Percentiles rank a stretch among this genome's conserved stretches.
Conservation (phyloP, 1,140 invertebrate genomes). For the Macrobrachium rosenbergii region DNA sequence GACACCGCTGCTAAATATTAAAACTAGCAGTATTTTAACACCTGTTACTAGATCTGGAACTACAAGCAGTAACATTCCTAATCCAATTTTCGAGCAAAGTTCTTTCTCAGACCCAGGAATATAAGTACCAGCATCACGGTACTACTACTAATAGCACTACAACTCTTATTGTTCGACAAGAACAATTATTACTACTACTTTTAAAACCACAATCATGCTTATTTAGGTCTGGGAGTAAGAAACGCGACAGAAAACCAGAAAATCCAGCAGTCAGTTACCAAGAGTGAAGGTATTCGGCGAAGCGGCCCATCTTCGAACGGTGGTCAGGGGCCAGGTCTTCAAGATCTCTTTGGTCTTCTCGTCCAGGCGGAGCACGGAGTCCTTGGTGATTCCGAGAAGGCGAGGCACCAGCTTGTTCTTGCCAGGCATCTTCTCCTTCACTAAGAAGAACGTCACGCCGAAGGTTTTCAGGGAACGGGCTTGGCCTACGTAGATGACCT, state of each 20-base stretch:
- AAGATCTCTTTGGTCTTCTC: slow-evolving; percentile 98
- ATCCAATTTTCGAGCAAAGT: too few species aligned
- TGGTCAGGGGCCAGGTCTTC: slow-evolving; percentile 96
- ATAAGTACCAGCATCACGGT: too few species aligned
- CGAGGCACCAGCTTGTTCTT: slow-evolving; percentile 98
- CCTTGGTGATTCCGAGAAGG: slow-evolving; percentile 97
- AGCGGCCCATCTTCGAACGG: slow-evolving; percentile 96
- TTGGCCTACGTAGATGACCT: slow-evolving; percentile 96
- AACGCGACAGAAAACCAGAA: neutral
- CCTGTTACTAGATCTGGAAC: too few species aligned
- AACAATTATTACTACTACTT: too few species aligned
- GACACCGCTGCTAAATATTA: too few species aligned
- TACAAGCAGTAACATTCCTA: too few species aligned
- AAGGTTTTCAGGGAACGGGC: slow-evolving; percentile 96
- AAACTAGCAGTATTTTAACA: too few species aligned
- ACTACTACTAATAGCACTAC: too few species aligned
- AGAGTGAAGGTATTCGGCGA: slow-evolving; percentile 99
- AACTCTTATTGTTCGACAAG: too few species aligned
- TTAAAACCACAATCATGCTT: too few species aligned
- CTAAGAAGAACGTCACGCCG: slow-evolving; percentile 99
- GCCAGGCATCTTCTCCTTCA: slow-evolving; percentile 95
- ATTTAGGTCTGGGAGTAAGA: neutral
- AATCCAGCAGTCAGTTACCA: slow-evolving; percentile 59
- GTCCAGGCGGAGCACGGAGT: slow-evolving; percentile 96
- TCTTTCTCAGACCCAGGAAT: too few species aligned